Conservation (phyloP, 2,113 vertebrate species). For the Verasper variegatus region DNA sequence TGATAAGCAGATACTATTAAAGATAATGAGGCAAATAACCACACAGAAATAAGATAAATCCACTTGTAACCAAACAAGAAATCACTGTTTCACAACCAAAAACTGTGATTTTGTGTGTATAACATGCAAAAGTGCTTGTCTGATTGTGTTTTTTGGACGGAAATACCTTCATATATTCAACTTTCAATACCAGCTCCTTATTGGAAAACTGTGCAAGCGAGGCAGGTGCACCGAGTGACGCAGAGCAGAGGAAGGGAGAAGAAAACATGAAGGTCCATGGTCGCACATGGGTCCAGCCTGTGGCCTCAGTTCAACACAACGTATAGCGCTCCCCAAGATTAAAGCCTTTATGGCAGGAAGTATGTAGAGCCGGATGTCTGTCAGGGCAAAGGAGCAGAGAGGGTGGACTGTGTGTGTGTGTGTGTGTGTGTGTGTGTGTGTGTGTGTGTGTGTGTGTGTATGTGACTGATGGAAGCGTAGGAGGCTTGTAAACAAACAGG, state of each 20-base stretch:
- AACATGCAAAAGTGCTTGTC: no score
- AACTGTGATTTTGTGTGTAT: no score
- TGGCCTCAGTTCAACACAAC: background rate
- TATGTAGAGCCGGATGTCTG: conserved; percentile 46
- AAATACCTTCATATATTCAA: no score
- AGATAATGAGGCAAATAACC: no score
- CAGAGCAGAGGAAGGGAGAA: no score
- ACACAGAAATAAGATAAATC: no score
- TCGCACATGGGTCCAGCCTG: background rate
- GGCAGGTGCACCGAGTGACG: background rate
- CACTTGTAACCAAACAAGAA: no score
- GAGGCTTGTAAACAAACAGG: background rate
- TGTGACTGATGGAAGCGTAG: background rate
- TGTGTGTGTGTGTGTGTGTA: background rate
- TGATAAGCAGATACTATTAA: no score
- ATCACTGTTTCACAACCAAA: no score
- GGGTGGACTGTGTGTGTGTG: background rate
- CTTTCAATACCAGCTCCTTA: no score
- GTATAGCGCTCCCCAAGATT: background rate
- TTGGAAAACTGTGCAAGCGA: no score
- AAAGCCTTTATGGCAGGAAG: conserved; percentile 47
- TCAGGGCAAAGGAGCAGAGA: conserved; percentile 52
- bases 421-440: background rate
- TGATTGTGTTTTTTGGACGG: no score
- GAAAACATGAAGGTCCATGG: background rate